phyloP scores from a whole-genome alignment of 2,797 vertebrate species.

The Okamejei kenojei region DNA sequence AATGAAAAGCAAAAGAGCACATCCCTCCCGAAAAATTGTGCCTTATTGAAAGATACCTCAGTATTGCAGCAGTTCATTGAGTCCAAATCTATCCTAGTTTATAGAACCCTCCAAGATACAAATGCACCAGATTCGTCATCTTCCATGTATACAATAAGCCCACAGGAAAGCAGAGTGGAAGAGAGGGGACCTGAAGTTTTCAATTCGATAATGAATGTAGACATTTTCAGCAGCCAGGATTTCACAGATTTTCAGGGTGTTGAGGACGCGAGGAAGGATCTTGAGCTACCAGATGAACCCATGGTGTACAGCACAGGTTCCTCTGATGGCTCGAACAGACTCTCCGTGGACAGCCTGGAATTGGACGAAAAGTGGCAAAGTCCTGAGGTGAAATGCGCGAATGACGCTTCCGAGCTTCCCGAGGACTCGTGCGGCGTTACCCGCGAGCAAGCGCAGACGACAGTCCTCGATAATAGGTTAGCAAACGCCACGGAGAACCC shows the following conservation, averaged over 20 bases:
- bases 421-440: constrained; percentile 38
- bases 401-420: constrained; percentile 22
- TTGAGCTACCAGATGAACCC: constrained; percentile 54
- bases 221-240: constrained; percentile 55
- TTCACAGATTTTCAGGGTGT: constrained; percentile 94
- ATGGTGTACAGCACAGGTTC: constrained; percentile 47
- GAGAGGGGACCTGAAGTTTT: constrained; percentile 55
- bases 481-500: constrained; percentile 37
- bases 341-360: constrained; percentile 29
- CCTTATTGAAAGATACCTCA: constrained; percentile 55
- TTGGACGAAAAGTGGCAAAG: constrained; percentile 40
- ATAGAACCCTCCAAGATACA: background rate
- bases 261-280: constrained; percentile 66
- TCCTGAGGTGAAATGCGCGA: constrained; percentile 33
- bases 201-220: constrained; percentile 49
- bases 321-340: constrained; percentile 40
- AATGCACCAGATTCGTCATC: constrained; percentile 44
- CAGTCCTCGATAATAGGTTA: constrained; percentile 40
- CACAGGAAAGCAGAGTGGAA: constrained; percentile 44
- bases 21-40: constrained; percentile 59
- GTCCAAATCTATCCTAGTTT: constrained; percentile 30
- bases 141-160: constrained; percentile 45
- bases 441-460: constrained; percentile 1
- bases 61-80: constrained; percentile 38
- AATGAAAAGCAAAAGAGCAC: constrained; percentile 44